Percentiles rank a stretch among this genome's conserved stretches.
phyloP scores from a whole-genome alignment of 2,888 invertebrate genomes.

The Microctonus brassicae region DNA sequence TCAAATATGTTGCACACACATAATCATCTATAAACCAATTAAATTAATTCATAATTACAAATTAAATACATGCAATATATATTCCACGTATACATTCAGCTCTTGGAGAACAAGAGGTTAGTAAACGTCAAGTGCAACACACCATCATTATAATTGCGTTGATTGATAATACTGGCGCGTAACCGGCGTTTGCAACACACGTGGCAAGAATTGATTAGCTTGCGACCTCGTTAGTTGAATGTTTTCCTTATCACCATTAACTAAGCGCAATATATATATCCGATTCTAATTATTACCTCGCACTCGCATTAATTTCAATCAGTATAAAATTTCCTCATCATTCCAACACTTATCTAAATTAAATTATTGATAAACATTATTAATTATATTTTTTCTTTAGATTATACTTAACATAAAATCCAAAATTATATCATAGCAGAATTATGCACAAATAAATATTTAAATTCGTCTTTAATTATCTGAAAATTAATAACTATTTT shows the following conservation, averaged over 20 bases:
- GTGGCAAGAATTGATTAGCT: slow-evolving; percentile 45
- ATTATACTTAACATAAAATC: too few species aligned
- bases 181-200: slow-evolving; percentile 21
- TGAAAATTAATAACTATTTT: not conserved
- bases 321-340: not conserved
- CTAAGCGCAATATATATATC: slow-evolving; percentile 1
- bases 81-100: not conserved
- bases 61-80: not conserved
- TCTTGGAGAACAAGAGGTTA: not conserved
- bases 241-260: slow-evolving; percentile 15
- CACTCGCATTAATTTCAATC: not conserved
- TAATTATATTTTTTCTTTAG: too few species aligned
- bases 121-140: not conserved
- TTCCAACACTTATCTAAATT: not conserved
- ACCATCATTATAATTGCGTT: slow-evolving; percentile 21
- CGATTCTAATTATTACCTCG: not conserved
- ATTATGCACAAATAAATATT: too few species aligned
- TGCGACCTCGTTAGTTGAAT: slow-evolving; percentile 40
- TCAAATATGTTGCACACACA: too few species aligned
- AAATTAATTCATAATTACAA: not conserved
- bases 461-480: not conserved
- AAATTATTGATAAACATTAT: too few species aligned
- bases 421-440: too few species aligned
- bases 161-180: slow-evolving; percentile 31
- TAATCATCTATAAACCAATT: too few species aligned